Percentiles rank a stretch among this genome's conserved stretches.
Conservation (phyloP, 2,797 vertebrate species). For the Phyllotis vaccarum region DNA sequence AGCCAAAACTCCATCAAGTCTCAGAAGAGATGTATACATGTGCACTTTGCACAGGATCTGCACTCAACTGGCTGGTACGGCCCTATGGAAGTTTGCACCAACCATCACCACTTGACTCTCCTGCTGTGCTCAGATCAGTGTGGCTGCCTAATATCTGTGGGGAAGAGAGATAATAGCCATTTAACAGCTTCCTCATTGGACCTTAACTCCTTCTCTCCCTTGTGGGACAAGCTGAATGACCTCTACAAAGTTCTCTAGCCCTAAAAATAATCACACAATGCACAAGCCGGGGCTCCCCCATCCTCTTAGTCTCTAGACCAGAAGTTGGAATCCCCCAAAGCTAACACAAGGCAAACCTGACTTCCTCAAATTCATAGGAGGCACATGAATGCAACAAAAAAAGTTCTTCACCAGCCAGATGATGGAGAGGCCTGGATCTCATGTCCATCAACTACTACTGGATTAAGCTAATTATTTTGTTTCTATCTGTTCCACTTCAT, state of each 20-base stretch:
- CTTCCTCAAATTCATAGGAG: not conserved
- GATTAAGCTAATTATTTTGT: not conserved
- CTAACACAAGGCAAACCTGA: not conserved
- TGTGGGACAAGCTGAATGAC: not conserved
- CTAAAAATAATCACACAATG: not conserved
- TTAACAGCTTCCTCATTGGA: not conserved
- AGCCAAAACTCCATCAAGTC: slow-evolving; percentile 27
- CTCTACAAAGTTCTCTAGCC: not conserved
- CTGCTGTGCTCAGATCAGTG: not conserved
- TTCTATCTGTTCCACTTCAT: not conserved
- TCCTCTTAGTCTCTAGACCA: not conserved
- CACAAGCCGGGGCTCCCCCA: not conserved
- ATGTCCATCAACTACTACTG: not conserved
- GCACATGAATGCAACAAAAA: no score
- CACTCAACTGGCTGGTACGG: not conserved
- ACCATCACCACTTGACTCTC: not conserved
- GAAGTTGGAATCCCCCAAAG: not conserved
- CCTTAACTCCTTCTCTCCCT: not conserved
- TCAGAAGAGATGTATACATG: not conserved
- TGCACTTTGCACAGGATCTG: not conserved
- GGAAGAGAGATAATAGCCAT: not conserved
- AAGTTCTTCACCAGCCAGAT: not conserved
- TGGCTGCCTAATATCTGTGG: not conserved
- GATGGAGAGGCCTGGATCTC: no score
- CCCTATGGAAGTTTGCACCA: slow-evolving; percentile 21